These are phyloP conservation scores for Thinocorus orbignyianus DNA, from an alignment of 2,113 vertebrate genomes.

Conservation along the genomic window DNA sequence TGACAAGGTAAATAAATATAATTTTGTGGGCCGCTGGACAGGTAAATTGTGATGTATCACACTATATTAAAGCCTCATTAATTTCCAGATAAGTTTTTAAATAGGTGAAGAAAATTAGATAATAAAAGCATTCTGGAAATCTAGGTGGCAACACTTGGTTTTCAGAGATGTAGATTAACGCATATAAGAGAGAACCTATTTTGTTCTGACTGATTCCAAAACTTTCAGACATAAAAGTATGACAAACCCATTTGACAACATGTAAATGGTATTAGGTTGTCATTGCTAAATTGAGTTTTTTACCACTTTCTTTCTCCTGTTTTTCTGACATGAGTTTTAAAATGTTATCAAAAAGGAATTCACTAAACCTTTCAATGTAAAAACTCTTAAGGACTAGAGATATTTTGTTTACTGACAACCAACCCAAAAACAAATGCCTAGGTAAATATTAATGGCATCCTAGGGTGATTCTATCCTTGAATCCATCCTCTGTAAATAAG, in stretches of 20 bases:
- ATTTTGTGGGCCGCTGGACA: background rate
- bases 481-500: background rate
- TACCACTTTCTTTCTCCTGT: background rate
- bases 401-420: background rate
- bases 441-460: background rate
- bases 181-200: background rate
- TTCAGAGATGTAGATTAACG: background rate
- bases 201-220: background rate
- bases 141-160: background rate
- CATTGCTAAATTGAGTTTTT: background rate
- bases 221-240: background rate
- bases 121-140: background rate
- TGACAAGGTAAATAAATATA: conserved; percentile 27
- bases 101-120: background rate
- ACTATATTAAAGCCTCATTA: background rate
- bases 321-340: background rate
- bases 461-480: background rate
- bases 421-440: background rate
- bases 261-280: background rate
- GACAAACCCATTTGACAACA: background rate
- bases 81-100: background rate
- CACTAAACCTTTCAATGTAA: background rate
- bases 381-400: background rate
- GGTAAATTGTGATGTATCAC: background rate
- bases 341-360: background rate